Evolutionary conservation across 1,140 invertebrate species (phyloP).

Genomic region (Acromyrmex heyeri): DNA sequence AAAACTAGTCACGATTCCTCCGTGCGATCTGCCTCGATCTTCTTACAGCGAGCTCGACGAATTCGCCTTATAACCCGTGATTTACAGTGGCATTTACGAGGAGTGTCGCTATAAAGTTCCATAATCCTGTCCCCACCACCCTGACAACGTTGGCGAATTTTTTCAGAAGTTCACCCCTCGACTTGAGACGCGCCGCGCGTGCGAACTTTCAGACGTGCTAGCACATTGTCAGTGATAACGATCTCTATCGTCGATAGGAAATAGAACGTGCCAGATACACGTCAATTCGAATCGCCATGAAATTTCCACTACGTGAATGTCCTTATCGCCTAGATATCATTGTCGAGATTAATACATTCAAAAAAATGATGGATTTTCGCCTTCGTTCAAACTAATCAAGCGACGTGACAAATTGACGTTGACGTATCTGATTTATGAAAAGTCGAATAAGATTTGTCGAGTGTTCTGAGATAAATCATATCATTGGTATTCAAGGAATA

Average conservation of each 20-base stretch:
- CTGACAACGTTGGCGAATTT: conserved; percentile 4
- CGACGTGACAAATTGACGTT: conserved; percentile 34
- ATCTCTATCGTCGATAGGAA: conserved; percentile 23
- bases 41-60: conserved; percentile 17
- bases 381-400: background rate
- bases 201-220: background rate
- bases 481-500: conserved; percentile 21
- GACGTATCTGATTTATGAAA: conserved; percentile 22
- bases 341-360: conserved; percentile 42
- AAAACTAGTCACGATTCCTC: conserved; percentile 59
- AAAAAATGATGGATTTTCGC: background rate
- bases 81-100: conserved; percentile 65
- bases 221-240: conserved; percentile 3
- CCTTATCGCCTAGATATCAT: conserved; percentile 24
- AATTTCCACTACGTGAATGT: background rate
- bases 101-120: conserved; percentile 49
- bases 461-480: conserved; percentile 27
- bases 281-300: background rate
- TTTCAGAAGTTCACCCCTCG: background rate
- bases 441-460: conserved; percentile 5
- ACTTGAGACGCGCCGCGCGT: background rate
- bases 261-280: conserved; percentile 25
- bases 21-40: conserved; percentile 7
- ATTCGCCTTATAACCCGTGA: conserved; percentile 55
- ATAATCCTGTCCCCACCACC: conserved; percentile 31